These are phyloP conservation scores for Griposia aprilina DNA, from an alignment of 2,888 invertebrate species.

Conservation along the genomic window DNA sequence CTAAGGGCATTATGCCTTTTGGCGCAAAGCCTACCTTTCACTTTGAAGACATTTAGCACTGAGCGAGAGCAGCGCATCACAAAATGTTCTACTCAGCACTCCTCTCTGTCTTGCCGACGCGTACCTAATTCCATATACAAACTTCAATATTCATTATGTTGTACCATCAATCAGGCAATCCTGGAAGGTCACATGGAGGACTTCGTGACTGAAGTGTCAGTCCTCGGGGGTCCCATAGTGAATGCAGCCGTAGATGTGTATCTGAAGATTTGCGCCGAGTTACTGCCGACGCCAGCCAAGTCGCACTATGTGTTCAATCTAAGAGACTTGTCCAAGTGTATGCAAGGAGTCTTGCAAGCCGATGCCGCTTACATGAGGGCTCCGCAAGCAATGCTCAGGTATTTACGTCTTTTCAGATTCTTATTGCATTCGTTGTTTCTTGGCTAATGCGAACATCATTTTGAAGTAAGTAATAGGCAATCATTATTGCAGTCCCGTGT, in stretches of 20 bases:
- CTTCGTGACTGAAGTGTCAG: slow-evolving; percentile 93
- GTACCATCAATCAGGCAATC: slow-evolving; percentile 89
- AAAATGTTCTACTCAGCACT: background rate
- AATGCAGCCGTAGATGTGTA: slow-evolving; percentile 96
- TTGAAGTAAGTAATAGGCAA: background rate
- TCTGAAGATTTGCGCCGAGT: slow-evolving; percentile 93
- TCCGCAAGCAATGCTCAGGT: slow-evolving; percentile 93
- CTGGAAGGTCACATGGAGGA: slow-evolving; percentile 94
- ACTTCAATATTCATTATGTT: background rate
- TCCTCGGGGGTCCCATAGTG: slow-evolving; percentile 93
- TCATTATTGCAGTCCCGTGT: no score
- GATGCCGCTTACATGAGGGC: slow-evolving; percentile 93
- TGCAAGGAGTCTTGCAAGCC: slow-evolving; percentile 97
- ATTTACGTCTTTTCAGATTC: background rate
- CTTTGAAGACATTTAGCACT: no score
- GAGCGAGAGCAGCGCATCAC: background rate
- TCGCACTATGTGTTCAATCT: slow-evolving; percentile 98
- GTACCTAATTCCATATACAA: background rate
- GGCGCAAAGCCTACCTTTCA: background rate
- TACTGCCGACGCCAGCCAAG: slow-evolving; percentile 97
- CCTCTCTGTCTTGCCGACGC: background rate
- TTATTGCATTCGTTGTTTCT: background rate
- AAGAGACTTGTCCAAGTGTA: slow-evolving; percentile 96
- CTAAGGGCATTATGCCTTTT: background rate
- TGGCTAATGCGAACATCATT: background rate